phyloP scores from a whole-genome alignment of 2,113 vertebrate genomes.

The Hassar affinis region DNA sequence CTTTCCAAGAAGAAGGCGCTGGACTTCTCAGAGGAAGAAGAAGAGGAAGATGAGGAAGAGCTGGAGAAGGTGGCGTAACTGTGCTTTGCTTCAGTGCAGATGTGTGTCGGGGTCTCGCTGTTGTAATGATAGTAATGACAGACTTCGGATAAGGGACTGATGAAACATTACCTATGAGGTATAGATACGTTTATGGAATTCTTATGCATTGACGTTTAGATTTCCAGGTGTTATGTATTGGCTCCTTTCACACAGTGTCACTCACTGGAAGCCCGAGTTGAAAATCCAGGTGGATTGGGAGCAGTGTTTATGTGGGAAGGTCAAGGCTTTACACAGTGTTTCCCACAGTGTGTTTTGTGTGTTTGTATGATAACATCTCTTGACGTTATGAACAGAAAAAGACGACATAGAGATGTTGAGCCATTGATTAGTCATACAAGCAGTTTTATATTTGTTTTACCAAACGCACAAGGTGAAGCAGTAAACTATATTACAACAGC shows the following conservation, averaged over 20 bases:
- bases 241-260: neutral
- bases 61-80: slow-evolving; percentile 80
- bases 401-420: neutral
- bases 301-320: neutral
- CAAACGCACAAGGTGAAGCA: neutral
- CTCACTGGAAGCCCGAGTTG: neutral
- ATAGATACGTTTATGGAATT: neutral
- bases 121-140: neutral
- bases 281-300: neutral
- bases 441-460: neutral
- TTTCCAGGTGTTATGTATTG: neutral
- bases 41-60: slow-evolving; percentile 95
- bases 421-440: neutral
- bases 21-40: slow-evolving; percentile 96
- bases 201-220: neutral
- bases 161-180: neutral
- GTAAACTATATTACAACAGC: neutral
- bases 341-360: neutral
- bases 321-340: no score
- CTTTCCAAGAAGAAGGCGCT: slow-evolving; percentile 95
- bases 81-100: neutral
- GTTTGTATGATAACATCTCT: no score
- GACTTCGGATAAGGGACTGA: neutral
- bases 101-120: neutral
- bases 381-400: neutral